Evolutionary conservation across 92 coral and sea anemone genomes (phyloP).

Genomic region (Palythoa heliodiscus): DNA sequence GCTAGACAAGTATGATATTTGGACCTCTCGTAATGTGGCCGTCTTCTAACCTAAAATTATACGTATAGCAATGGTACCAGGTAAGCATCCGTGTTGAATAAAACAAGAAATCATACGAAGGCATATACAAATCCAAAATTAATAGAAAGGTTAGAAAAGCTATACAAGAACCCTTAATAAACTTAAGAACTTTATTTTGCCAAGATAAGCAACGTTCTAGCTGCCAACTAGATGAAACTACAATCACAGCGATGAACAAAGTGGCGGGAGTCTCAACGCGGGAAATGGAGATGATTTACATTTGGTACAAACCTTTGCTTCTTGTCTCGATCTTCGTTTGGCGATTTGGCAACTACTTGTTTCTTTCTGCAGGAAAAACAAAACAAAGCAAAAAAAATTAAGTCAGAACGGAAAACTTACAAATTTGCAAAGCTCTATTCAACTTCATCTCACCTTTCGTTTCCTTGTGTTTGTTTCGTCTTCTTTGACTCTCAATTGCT

Average conservation of each 20-base stretch:
- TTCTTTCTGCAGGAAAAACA: conserved; percentile 55
- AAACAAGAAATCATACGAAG: neutral
- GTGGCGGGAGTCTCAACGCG: conserved; percentile 66
- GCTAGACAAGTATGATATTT: neutral
- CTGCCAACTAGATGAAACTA: neutral
- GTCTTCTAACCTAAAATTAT: neutral
- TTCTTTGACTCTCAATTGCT: conserved; percentile 49
- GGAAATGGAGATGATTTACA: conserved; percentile 49
- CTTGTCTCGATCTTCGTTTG: conserved; percentile 55
- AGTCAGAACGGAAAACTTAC: neutral
- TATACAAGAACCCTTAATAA: neutral
- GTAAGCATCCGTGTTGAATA: neutral
- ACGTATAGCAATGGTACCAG: neutral
- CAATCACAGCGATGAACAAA: conserved; percentile 9
- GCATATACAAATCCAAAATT: neutral
- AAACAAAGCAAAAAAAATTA: neutral
- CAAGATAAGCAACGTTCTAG: neutral
- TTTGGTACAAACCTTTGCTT: conserved; percentile 54
- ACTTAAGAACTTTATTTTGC: neutral
- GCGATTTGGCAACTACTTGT: conserved; percentile 44
- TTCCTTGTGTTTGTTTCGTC: conserved; percentile 58
- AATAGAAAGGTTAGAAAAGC: neutral
- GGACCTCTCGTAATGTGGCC: neutral
- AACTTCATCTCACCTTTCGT: conserved; percentile 55
- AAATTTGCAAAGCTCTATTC: neutral